Conservation (phyloP, 2,888 invertebrate genomes). For the Dynastes maya region DNA sequence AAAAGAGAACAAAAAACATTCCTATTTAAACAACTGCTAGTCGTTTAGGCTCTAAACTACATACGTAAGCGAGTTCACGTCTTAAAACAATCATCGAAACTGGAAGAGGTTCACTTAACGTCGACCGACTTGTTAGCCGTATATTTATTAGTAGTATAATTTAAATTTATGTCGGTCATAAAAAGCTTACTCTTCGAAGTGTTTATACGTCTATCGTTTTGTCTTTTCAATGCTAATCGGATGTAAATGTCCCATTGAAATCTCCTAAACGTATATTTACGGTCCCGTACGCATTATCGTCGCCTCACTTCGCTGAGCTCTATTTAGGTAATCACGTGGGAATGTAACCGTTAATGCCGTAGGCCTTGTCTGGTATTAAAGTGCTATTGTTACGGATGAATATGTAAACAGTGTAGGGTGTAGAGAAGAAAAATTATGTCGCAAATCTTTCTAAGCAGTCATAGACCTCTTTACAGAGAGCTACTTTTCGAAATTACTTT, state of each 20-base stretch:
- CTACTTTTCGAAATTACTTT: too few species aligned
- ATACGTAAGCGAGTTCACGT: neutral
- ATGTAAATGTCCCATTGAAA: slow-evolving; percentile 47
- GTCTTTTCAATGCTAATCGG: slow-evolving; percentile 40
- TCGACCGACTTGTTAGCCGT: neutral
- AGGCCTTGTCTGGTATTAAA: neutral
- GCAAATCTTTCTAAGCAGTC: too few species aligned
- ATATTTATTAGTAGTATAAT: slow-evolving; percentile 16
- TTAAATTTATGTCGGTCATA: slow-evolving; percentile 40
- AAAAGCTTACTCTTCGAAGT: slow-evolving; percentile 13
- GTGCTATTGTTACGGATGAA: neutral
- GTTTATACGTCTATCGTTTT: slow-evolving; percentile 18
- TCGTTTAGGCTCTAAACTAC: too few species aligned
- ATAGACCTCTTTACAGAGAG: too few species aligned
- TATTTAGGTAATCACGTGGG: slow-evolving; percentile 38
- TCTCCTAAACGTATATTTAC: slow-evolving; percentile 41
- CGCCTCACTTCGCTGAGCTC: slow-evolving; percentile 3
- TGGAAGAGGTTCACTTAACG: slow-evolving; percentile 4
- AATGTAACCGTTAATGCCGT: slow-evolving; percentile 24
- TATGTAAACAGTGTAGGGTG: too few species aligned
- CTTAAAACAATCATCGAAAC: neutral
- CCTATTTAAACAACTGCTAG: too few species aligned
- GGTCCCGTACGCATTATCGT: slow-evolving; percentile 14
- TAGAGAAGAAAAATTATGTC: too few species aligned
- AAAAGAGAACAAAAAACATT: too few species aligned